Evolutionary conservation across 2,888 invertebrate species (phyloP), one percentile per base, ranked within the genome.

Genomic region (Lepidonotus clava): DNA sequence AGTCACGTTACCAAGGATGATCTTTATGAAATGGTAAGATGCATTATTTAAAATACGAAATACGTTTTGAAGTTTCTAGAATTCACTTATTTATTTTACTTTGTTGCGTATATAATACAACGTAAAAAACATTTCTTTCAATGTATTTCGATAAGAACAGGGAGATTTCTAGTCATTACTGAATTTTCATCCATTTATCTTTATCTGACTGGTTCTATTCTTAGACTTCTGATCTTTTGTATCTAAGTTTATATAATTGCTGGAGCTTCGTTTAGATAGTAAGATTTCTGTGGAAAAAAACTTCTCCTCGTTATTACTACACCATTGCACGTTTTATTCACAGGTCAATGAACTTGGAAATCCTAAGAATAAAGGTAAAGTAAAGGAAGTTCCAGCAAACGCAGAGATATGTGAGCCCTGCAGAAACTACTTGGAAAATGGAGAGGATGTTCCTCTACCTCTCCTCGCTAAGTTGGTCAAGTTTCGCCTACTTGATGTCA

Each of bases 381-480:
- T 90, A 14, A 94, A 94, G 88, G 94, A 93, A 66, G 89, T 91
- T 18, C 93, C 93, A 11, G 88, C 89, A 28, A 90, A 92, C 89
- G 92, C 89, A 89, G 94, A 94, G 90, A 90, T 94, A 4, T 93
- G 93, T 91, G 94, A 94, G 86, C 90, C 92, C 21, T 92, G 92
- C 85, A 94, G 93, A 88, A 88, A 88, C 21, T 90, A 91, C 87
- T 88, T 94, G n/a, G 94, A 94, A 84, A 90, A 90, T 56, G 91
- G 90, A 53, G 93, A 93, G 76, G 93, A 93, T 4, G 91, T 94
- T 21, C 93, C 94, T 2, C 87, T 92, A 0, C 91, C 91, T n/a
- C 89, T 94, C 18, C 88, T 93, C 84, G 93, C 93, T 21, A 93
- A 92, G 88, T 92, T 94, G 0, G 89, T 94, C 56, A 94, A 94